phyloP scores from a whole-genome alignment of 2,113 vertebrate species.

The Casuarius casuarius region DNA sequence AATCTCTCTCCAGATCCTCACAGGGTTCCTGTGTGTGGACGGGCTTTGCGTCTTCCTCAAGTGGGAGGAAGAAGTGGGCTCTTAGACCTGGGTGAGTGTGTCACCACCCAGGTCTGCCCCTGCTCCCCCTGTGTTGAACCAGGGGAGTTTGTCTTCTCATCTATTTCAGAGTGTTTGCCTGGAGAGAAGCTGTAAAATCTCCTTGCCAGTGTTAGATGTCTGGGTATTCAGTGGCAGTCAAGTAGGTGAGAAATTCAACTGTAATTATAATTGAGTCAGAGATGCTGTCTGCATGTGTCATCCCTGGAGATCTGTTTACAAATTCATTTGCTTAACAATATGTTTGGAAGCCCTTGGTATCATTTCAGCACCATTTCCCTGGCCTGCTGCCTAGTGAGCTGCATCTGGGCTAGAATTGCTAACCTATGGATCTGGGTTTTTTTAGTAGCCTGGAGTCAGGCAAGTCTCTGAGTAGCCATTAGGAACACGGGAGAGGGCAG shows the following conservation, averaged over 20 bases:
- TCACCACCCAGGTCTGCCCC: background rate
- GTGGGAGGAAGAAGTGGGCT: background rate
- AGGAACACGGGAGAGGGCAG: background rate
- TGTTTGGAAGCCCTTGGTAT: background rate
- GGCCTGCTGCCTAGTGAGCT: background rate
- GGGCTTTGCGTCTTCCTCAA: background rate
- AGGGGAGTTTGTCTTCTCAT: background rate
- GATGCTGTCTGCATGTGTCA: background rate
- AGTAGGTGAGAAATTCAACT: constrained; percentile 13
- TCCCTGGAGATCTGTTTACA: constrained; percentile 11
- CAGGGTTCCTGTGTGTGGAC: background rate
- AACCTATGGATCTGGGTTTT: background rate
- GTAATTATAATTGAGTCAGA: background rate
- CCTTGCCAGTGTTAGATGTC: background rate
- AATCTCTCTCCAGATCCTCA: background rate
- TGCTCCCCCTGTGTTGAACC: background rate
- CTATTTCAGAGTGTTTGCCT: background rate
- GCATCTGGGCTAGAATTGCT: constrained; percentile 3
- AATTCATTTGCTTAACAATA: constrained; percentile 28
- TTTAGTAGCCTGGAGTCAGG: background rate
- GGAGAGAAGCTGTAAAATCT: background rate
- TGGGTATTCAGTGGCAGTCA: background rate
- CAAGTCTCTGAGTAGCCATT: background rate
- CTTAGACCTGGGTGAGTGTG: rapidly evolving
- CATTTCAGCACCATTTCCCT: constrained; percentile 19